Base-by-base conservation (phyloP, 2,113 vertebrate species). In the Callorhinus ursinus region DNA sequence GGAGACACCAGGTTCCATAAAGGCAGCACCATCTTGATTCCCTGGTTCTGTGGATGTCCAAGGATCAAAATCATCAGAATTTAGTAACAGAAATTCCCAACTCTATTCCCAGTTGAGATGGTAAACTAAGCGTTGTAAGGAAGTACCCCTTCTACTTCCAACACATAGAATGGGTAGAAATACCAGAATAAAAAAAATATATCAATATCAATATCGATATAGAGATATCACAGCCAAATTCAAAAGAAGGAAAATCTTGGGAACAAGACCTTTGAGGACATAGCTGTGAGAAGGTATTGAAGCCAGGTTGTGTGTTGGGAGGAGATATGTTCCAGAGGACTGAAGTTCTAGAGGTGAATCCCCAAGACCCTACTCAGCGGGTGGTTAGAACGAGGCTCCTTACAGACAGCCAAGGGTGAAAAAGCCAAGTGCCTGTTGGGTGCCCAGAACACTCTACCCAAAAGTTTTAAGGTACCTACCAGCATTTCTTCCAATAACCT, bases 201-300 rank as follows among this genome's bases (percentile, higher is more conserved):
- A 69, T 33, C 36, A 36, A 36, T 39, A 39, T 39, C 39, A 1
- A 53, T 67, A 39, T n/a, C 12, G 2, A 69, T 22, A 71, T 69
- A 63, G 15, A n/a, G n/a, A 26, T 33, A 93, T 49, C 13, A 39
- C 21, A 88, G 28, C 16, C 81, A 90, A 83, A 91, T 67, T 72
- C 93, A 80, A 86, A 88, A 74, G 36, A 53, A 95, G 81, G 46
- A 74, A 90, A 63, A 77, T 74, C 49, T 71, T 79, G 65, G 65
- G 67, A 67, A 39, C 53, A 74, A 67, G 46, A 42, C 46, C 55
- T 90, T 92, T 9, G 16, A 87, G 36, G 28, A 55, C 15, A 39
- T 7, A 63, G 21, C 31, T 36, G 9, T 28, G 49, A 77, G 39
- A 77, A 81, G 42, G 51, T 33, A 3, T 3, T 33, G 69, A 83